Percentiles rank a stretch among this genome's conserved stretches.
Conservation (phyloP, 2,113 vertebrate genomes). For the Chlorodrepanis virens region DNA sequence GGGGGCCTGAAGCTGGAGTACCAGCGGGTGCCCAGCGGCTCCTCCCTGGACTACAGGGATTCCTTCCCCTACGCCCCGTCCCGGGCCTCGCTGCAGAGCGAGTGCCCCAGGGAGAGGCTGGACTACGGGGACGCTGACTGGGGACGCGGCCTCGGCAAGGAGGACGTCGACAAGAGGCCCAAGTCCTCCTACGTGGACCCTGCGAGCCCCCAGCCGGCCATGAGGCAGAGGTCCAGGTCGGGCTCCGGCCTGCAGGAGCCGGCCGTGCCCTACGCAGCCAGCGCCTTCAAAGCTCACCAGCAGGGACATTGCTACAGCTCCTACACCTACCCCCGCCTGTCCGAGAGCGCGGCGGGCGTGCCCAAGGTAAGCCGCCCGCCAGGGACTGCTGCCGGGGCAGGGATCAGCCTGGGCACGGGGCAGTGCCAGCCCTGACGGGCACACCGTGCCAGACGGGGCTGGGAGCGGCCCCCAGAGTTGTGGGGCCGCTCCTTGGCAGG, state of each 20-base stretch:
- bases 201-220: slow-evolving; percentile 89
- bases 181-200: slow-evolving; percentile 92
- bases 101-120: slow-evolving; percentile 83
- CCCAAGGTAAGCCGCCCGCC: slow-evolving; percentile 82
- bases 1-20: slow-evolving; percentile 74
- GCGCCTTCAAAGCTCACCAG: slow-evolving; percentile 86
- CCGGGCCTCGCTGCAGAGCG: slow-evolving; percentile 83
- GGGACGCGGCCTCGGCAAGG: slow-evolving; percentile 80
- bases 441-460: fast-evolving
- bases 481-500: fast-evolving
- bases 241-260: slow-evolving; percentile 96
- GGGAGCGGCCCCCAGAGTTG: fast-evolving
- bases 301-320: slow-evolving; percentile 93
- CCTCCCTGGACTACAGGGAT: slow-evolving; percentile 88
- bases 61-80: slow-evolving; percentile 83
- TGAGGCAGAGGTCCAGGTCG: slow-evolving; percentile 91
- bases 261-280: slow-evolving; percentile 82
- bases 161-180: slow-evolving; percentile 90
- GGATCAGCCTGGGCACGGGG: too few species aligned
- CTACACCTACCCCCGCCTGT: slow-evolving; percentile 96
- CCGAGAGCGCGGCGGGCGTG: slow-evolving; percentile 83
- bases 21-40: slow-evolving; percentile 73
- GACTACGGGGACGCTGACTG: slow-evolving; percentile 86
- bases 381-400: not conserved
- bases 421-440: too few species aligned